Conservation (phyloP, 1,140 invertebrate genomes). For the Drosophila baimaii region DNA sequence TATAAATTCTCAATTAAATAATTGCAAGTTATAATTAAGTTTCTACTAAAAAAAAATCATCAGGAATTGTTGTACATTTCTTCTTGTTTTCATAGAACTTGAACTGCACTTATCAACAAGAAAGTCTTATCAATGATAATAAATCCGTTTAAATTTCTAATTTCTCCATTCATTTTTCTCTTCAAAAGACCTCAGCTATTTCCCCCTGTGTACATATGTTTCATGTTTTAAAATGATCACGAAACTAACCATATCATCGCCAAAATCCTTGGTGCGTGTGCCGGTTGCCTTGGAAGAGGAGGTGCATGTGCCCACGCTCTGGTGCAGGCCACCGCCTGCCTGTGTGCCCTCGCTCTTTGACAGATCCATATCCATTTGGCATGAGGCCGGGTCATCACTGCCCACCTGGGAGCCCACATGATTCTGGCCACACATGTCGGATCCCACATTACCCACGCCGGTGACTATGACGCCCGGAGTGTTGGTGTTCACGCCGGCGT, state of each 20-base stretch:
- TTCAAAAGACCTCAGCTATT: neutral
- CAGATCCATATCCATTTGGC: constrained; percentile 84
- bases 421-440: constrained; percentile 85
- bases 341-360: constrained; percentile 92
- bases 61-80: too few relatives aligned
- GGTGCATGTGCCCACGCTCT: constrained; percentile 83
- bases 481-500: constrained; percentile 86
- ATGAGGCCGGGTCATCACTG: constrained; percentile 73
- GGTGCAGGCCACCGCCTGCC: constrained; percentile 89
- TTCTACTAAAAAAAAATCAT: too few relatives aligned
- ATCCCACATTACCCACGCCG: constrained; percentile 66
- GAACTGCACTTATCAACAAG: neutral
- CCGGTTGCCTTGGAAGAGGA: constrained; percentile 86
- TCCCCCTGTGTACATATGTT: neutral
- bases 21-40: too few relatives aligned
- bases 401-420: constrained; percentile 84
- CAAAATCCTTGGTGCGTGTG: constrained; percentile 85
- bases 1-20: too few relatives aligned
- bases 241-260: constrained; percentile 80
- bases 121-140: too few relatives aligned
- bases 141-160: neutral
- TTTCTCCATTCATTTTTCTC: neutral
- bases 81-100: neutral
- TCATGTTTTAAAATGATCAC: rapidly evolving
- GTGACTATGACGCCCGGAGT: constrained; percentile 72